Evolutionary conservation across 1,140 invertebrate genomes (phyloP), one percentile per base, ranked within the genome.

Genomic region (Ptiloglossa arizonensis): DNA sequence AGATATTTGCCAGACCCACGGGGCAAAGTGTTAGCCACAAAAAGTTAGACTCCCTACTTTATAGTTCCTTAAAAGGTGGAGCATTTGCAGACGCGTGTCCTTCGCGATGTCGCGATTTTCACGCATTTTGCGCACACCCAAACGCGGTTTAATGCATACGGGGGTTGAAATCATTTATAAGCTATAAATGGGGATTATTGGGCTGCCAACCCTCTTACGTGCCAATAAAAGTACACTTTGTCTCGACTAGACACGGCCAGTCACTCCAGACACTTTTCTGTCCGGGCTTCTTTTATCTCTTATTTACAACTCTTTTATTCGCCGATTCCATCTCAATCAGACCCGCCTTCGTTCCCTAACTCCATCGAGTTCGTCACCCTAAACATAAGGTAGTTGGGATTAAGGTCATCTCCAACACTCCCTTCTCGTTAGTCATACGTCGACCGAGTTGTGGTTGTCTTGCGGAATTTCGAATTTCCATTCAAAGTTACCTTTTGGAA

Each of bases 291-390:
- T 91, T 92, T 93, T 92, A 91, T 92, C 86, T 92, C 90, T 92
- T 93, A 93, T 93, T 93, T 92, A 92, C 90, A 93, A 92, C 91
- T 91, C 89, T 90, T 92, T 92, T 93, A 92, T 92, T 92, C 70
- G 86, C 87, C 89, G 91, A 92, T 93, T 93, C 91, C 92, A 93
- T 93, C 90, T 91, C 91, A 92, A 93, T 93, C 90, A 92, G 88
- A 81, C 88, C 80, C 32, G 29, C 44, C 64, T 38, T 64, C 62
- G 46, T 57, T 41, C 41, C 50, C 19, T 48, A 27, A 41, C 60
- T 46, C 32, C 46, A 50, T 73, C 64, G 44, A 27, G 29, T 75
- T 69, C 66, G 76, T 62, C 66, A 60, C 35, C 56, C 79, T 62
- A 68, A 81, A 85, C 62, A 71, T 68, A 78, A 83, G 60, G 52